Evolutionary conservation across 2,113 vertebrate species (phyloP).

Genomic region (Campylomormyrus tamandua): DNA sequence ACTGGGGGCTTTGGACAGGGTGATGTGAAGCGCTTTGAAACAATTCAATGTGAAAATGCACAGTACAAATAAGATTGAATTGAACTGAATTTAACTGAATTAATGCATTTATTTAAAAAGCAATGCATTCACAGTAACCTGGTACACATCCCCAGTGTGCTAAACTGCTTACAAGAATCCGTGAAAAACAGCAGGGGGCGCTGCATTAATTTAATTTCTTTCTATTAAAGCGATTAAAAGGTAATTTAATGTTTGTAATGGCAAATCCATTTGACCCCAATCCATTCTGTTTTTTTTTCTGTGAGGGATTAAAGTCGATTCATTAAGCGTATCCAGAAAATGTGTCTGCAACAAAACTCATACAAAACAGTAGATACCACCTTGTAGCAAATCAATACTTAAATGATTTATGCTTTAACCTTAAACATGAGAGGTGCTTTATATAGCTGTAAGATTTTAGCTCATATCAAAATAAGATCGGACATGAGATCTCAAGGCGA

Average conservation of each 20-base stretch:
- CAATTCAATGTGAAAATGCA: neutral
- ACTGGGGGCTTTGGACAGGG: neutral
- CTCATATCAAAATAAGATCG: neutral
- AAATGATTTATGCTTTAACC: slow-evolving; percentile 13
- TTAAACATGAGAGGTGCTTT: slow-evolving; percentile 3
- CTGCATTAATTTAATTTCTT: neutral
- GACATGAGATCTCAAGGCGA: neutral
- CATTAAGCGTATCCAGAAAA: neutral
- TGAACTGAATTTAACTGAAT: neutral
- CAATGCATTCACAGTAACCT: neutral
- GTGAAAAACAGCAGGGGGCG: neutral
- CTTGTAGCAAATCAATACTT: slow-evolving; percentile 20
- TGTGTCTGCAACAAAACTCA: neutral
- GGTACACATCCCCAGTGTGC: neutral
- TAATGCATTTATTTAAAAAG: neutral
- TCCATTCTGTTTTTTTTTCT: neutral
- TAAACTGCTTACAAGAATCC: neutral
- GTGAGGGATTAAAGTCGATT: neutral
- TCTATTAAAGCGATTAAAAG: neutral
- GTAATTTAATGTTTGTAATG: neutral
- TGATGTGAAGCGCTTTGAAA: neutral
- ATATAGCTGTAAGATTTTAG: slow-evolving; percentile 6
- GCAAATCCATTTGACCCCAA: neutral
- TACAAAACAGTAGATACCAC: neutral
- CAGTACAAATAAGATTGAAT: neutral